phyloP scores from a whole-genome alignment of 2,113 vertebrate genomes.

The Telmatochromis sp. region DNA sequence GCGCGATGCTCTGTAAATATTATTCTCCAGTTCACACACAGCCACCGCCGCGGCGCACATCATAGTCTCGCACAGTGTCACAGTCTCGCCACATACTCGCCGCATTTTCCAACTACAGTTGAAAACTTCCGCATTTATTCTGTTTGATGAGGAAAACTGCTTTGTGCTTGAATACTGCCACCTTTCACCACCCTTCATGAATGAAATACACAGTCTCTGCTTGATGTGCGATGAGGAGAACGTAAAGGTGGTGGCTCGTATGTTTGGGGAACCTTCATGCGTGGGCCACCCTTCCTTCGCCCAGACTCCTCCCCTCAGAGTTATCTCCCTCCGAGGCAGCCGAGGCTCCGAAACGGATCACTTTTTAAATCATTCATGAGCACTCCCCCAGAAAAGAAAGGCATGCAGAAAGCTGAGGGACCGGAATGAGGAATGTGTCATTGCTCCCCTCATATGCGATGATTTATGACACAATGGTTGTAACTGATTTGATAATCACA shows the following conservation, averaged over 20 bases:
- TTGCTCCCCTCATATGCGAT: constrained; percentile 48
- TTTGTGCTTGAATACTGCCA: background rate
- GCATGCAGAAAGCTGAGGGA: constrained; percentile 49
- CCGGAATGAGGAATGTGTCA: constrained; percentile 53
- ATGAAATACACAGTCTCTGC: constrained; percentile 4
- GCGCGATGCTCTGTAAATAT: constrained; percentile 57
- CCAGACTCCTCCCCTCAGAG: constrained; percentile 32
- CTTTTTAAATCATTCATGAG: constrained; percentile 71
- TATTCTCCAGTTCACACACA: constrained; percentile 40
- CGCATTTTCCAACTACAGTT: background rate
- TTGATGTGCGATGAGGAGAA: constrained; percentile 3
- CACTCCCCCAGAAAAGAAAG: constrained; percentile 51
- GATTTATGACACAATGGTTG: constrained; percentile 67
- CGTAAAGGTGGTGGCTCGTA: background rate
- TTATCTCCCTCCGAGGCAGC: constrained; percentile 28
- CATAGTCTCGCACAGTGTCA: background rate
- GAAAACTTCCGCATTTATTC: background rate
- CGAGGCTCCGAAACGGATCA: constrained; percentile 53
- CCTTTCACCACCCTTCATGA: background rate
- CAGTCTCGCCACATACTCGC: background rate
- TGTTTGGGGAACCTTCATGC: background rate
- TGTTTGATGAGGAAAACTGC: constrained; percentile 4
- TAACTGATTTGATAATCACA: constrained; percentile 73
- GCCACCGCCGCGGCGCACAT: constrained; percentile 14
- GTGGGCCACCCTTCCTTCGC: background rate